Evolutionary conservation across 2,888 invertebrate genomes (phyloP), one percentile per base, ranked within the genome.

Genomic region (Orgyia antiqua): DNA sequence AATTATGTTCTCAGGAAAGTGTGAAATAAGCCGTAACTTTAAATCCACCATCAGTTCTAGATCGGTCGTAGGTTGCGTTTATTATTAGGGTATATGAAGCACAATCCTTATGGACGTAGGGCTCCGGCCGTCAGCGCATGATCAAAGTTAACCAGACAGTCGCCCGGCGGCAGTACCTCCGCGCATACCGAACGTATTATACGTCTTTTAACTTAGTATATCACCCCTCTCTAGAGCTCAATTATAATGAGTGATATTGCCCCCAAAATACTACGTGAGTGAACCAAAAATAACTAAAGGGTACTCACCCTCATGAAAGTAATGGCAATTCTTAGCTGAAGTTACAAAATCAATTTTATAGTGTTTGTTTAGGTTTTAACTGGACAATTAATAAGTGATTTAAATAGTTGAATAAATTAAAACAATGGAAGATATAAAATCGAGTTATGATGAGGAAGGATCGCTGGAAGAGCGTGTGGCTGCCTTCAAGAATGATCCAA

Each of bases 401-500:
- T 20, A 33, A 23, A 27, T 37, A 31, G 51, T 31, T 31, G 27
- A 32, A 42, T 36, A 32, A 40, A 20, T 17, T 24, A n/a, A 33
- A 10, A 18, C 8, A 18, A 26, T 21, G 27, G 37, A 10, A 41
- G 18, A 24, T 11, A 23, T 31, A 52, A 77, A 67, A 60, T 84
- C 84, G 86, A 78, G 72, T 41, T 74, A 80, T 42, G 74, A 76
- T 45, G 71, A 64, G 35, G 82, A 83, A 42, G 28, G 21, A 64
- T 67, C 21, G 58, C 70, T 21, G 66, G 68, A 87, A 41, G 77
- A 79, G 39, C 79, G 87, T 55, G 87, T 89, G 55, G 82, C 84
- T 25, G 83, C 87, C 42, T 90, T 89, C 65, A 89, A 88, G 68
- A 83, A 80, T 47, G 89, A 90, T 58, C 88, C 89, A 21, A 87